phyloP scores from a whole-genome alignment of 2,888 invertebrate species.

The Temnothorax unifasciatus region DNA sequence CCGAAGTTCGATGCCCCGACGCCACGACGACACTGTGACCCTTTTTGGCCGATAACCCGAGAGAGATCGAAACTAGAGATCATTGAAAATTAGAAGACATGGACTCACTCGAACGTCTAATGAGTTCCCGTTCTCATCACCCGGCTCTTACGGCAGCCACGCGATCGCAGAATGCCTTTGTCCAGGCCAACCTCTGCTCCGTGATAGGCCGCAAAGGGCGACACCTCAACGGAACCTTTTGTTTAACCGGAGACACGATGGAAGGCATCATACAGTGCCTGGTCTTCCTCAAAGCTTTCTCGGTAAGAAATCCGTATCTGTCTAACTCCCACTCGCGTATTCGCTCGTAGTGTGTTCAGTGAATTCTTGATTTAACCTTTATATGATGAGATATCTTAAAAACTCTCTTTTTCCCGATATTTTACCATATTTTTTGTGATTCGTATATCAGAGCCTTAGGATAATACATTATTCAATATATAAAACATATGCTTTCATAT shows the following conservation, averaged over 20 bases:
- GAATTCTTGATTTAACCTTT: neutral
- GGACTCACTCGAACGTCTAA: constrained; percentile 94
- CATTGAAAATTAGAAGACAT: constrained; percentile 86
- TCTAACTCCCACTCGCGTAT: neutral
- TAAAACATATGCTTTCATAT: neutral
- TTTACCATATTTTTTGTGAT: neutral
- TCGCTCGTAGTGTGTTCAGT: neutral
- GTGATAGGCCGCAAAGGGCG: constrained; percentile 93
- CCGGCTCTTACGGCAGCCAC: constrained; percentile 90
- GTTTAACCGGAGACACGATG: constrained; percentile 96
- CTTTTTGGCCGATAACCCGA: constrained; percentile 2
- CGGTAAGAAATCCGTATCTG: constrained; percentile 89
- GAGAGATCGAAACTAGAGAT: constrained; percentile 50
- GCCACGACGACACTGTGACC: neutral
- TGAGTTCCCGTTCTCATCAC: constrained; percentile 90
- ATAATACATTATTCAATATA: neutral
- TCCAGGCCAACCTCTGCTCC: constrained; percentile 88
- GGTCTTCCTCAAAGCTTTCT: constrained; percentile 96
- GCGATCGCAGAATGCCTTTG: constrained; percentile 90
- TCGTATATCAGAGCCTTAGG: neutral
- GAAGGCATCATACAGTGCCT: constrained; percentile 97
- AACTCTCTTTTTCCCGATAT: neutral
- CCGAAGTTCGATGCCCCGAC: constrained; percentile 5
- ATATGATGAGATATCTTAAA: neutral
- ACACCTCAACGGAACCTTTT: constrained; percentile 95